Evolutionary conservation across 2,888 invertebrate species (phyloP).

Genomic region (Lampropteryx suffumata): DNA sequence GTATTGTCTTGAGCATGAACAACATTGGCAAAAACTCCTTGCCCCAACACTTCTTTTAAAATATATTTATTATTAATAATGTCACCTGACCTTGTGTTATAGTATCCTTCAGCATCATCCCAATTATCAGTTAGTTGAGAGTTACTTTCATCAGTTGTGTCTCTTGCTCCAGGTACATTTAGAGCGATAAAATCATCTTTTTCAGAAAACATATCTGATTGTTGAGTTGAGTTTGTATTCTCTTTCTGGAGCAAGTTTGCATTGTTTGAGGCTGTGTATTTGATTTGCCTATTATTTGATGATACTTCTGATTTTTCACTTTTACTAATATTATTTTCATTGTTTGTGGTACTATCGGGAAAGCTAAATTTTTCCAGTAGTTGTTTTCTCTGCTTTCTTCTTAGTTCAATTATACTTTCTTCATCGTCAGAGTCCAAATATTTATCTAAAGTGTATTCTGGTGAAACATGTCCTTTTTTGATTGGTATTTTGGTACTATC

Average conservation of each 20-base stretch:
- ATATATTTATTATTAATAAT: slow-evolving; percentile 91
- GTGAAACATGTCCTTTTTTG: slow-evolving; percentile 40
- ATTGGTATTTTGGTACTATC: slow-evolving; percentile 16
- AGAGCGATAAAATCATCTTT: slow-evolving; percentile 92
- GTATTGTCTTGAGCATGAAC: slow-evolving; percentile 95
- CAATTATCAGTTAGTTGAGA: slow-evolving; percentile 97
- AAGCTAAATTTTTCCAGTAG: slow-evolving; percentile 84
- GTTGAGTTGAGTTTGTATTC: slow-evolving; percentile 64
- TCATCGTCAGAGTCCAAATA: slow-evolving; percentile 91
- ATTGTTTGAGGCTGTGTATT: slow-evolving; percentile 17
- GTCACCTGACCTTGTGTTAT: slow-evolving; percentile 96
- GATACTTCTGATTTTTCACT: slow-evolving; percentile 22
- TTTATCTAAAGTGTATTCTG: slow-evolving; percentile 82
- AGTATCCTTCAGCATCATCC: slow-evolving; percentile 99
- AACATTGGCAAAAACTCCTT: slow-evolving; percentile 99
- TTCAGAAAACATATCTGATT: slow-evolving; percentile 95
- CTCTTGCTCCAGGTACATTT: slow-evolving; percentile 51
- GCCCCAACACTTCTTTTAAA: slow-evolving; percentile 97
- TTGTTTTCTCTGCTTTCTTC: slow-evolving; percentile 93
- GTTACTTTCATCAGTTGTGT: slow-evolving; percentile 82
- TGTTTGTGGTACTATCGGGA: slow-evolving; percentile 29
- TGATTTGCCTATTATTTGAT: slow-evolving; percentile 14
- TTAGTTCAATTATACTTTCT: slow-evolving; percentile 94
- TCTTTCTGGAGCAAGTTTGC: slow-evolving; percentile 32
- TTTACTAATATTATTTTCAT: slow-evolving; percentile 30